A percentile compares a stretch with the other conserved stretches of the same genome.
Evolutionary conservation across 2,888 invertebrate species (phyloP).

Genomic region (Drosophila mercatorum): DNA sequence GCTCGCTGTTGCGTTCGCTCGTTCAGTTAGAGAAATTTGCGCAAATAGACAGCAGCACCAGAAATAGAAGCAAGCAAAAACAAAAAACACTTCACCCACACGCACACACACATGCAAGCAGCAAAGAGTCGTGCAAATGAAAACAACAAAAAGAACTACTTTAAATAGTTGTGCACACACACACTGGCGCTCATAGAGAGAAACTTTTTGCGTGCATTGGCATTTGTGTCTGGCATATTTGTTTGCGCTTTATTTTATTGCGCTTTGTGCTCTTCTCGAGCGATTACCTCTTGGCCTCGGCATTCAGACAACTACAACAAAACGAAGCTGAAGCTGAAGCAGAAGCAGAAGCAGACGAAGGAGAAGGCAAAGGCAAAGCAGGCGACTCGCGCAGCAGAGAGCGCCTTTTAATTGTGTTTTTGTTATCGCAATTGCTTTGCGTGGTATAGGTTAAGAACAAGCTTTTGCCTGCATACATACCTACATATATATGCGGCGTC

Average conservation of each 20-base stretch:
- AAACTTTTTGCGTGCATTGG: slow-evolving; percentile 52
- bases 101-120: slow-evolving; percentile 28
- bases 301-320: slow-evolving; percentile 49
- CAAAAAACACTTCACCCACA: slow-evolving; percentile 62
- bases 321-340: background rate
- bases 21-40: slow-evolving; percentile 54
- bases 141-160: slow-evolving; percentile 37
- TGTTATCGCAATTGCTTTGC: slow-evolving; percentile 50
- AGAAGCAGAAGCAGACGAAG: background rate
- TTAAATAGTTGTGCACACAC: slow-evolving; percentile 45
- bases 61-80: slow-evolving; percentile 60
- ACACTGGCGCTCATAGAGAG: slow-evolving; percentile 28
- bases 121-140: slow-evolving; percentile 39
- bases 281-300: slow-evolving; percentile 72
- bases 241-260: slow-evolving; percentile 26
- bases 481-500: background rate
- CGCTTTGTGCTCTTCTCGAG: slow-evolving; percentile 46
- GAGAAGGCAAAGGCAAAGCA: background rate
- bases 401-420: slow-evolving; percentile 63
- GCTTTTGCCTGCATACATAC: slow-evolving; percentile 31
- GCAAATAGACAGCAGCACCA: slow-evolving; percentile 59
- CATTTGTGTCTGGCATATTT: slow-evolving; percentile 45
- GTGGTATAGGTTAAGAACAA: slow-evolving; percentile 72
- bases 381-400: slow-evolving; percentile 16
- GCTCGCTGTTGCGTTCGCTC: slow-evolving; percentile 24